Evolutionary conservation across 1,140 invertebrate species (phyloP), one percentile per base, ranked within the genome.

Genomic region (Stegodyphus dumicola): DNA sequence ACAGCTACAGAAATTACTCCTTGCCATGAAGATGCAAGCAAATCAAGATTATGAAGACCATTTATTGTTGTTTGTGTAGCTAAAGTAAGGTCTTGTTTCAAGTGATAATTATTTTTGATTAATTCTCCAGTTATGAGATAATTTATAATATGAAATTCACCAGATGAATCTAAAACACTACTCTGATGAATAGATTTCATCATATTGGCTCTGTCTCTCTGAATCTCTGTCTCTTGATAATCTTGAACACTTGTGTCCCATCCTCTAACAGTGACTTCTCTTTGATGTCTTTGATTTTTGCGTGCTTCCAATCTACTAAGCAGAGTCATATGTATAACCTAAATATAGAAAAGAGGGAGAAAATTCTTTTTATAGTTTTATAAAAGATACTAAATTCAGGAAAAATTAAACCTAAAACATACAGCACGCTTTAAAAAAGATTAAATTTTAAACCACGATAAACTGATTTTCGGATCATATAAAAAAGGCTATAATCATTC

Each of bases 1-100:
- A 93, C 90, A 10, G 92, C 90, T 6, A 93, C 89, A 7, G 92
- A 93, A 15, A 93, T 89, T 0, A 92, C 92, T 6, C 92, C 92
- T 64, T 90, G 84, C 90, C 92, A 92, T 52, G 88, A 81, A 9
- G 88, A 87, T 48, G 89, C 88, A 15, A 92, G 77, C 33, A 90
- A 87, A 69, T 89, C 86, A 7, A 92, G 80, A 76, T 92, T 87
- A 79, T 91, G 87, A 6, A 93, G 88, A 88, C 92, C 90, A 87
- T 92, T 90, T 7, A 90, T 88, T 11, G 92, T 92, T 54, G 91
- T 90, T 51, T 93, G 92, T 7, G 91, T 92, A 52, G 92, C 91
- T 11, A 93, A 54, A 56, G 90, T 89, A n/a, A 92, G 88, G 87
- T 91, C 90, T 9, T 89, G 87, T 64, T 87, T 84, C 48, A 66